Conservation (phyloP, 2,113 vertebrate genomes). For the Dromaius novaehollandiae region DNA sequence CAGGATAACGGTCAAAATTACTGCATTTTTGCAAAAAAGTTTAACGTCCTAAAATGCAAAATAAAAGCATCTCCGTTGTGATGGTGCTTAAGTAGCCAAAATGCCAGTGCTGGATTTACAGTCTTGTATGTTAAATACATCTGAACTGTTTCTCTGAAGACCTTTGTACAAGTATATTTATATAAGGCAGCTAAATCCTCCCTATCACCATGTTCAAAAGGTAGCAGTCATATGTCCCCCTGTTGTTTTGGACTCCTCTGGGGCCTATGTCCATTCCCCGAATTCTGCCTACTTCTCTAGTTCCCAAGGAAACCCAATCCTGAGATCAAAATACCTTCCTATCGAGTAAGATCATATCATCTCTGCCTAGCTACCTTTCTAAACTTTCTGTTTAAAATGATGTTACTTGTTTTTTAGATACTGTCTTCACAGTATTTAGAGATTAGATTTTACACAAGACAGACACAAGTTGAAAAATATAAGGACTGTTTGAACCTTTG, state of each 20-base stretch:
- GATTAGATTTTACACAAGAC: not conserved
- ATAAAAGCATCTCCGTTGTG: not conserved
- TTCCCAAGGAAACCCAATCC: not conserved
- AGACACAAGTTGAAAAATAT: not conserved
- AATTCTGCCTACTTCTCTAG: not conserved
- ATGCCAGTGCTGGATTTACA: fast-evolving
- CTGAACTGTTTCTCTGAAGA: not conserved
- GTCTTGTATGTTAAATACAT: not conserved
- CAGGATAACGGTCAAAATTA: not conserved
- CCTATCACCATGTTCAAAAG: not conserved
- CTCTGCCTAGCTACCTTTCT: not conserved
- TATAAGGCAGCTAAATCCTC: not conserved
- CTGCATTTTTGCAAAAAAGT: not conserved
- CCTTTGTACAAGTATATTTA: not conserved
- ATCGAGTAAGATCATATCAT: not conserved
- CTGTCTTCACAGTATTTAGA: not conserved
- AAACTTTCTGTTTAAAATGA: not conserved
- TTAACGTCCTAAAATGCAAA: not conserved
- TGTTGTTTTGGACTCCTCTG: not conserved
- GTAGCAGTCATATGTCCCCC: not conserved
- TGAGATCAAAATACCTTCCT: not conserved
- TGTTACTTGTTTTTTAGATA: not conserved
- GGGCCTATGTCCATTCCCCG: not conserved
- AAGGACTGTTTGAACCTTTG: not conserved
- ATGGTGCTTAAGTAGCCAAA: not conserved